Evolutionary conservation across 1,140 invertebrate genomes (phyloP).

Genomic region (Nasonia longicornis): DNA sequence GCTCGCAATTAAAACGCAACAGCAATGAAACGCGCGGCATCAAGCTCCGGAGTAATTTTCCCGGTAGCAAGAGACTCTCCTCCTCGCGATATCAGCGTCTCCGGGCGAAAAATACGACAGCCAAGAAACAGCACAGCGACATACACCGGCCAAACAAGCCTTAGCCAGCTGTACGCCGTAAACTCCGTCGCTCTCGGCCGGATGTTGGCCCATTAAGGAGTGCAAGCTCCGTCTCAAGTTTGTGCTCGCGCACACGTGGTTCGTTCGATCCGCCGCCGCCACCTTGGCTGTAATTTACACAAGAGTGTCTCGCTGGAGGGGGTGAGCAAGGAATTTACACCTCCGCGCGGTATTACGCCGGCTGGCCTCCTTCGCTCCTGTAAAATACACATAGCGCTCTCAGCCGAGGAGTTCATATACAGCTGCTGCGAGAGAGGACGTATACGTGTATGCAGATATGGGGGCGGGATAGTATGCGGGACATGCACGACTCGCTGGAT

Average conservation of each 20-base stretch:
- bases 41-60: too few relatives aligned
- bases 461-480: neutral
- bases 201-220: neutral
- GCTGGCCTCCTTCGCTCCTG: neutral
- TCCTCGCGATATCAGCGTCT: neutral
- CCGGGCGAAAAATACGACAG: neutral
- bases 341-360: slow-evolving; percentile 13
- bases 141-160: neutral
- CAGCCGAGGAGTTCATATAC: neutral
- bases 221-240: slow-evolving; percentile 6
- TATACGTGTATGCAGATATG: neutral
- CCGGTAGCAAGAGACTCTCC: neutral
- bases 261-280: slow-evolving; percentile 28
- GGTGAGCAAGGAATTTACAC: slow-evolving; percentile 19
- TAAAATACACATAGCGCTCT: neutral
- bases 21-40: neutral
- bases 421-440: neutral
- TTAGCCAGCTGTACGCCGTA: neutral
- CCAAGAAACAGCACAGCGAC: neutral
- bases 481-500: neutral
- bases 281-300: slow-evolving; percentile 23
- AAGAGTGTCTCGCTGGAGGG: neutral
- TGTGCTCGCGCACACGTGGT: neutral
- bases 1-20: too few relatives aligned
- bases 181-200: neutral